Evolutionary conservation across 2,888 invertebrate genomes (phyloP).

Genomic region (Drosophila pseudotakahashii): DNA sequence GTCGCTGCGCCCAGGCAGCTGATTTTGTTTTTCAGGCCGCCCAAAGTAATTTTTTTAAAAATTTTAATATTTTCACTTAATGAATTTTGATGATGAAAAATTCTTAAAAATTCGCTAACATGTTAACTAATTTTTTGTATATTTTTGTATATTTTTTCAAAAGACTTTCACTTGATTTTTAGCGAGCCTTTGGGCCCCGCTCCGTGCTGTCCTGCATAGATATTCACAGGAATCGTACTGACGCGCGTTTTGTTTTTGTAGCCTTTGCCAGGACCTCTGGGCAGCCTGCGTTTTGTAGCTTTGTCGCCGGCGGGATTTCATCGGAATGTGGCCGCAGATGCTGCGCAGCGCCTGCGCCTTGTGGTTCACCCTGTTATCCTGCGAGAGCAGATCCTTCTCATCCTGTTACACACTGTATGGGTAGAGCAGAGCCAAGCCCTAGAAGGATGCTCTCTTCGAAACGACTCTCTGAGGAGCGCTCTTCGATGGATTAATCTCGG

Average conservation of each 20-base stretch:
- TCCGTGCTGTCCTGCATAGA: slow-evolving; percentile 80
- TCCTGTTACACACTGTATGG: slow-evolving; percentile 29
- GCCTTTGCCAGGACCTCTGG: slow-evolving; percentile 61
- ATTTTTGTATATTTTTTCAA: background rate
- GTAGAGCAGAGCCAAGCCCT: slow-evolving; percentile 64
- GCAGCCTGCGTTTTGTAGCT: slow-evolving; percentile 41
- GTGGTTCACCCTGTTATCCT: slow-evolving; percentile 63
- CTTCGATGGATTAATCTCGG: slow-evolving; percentile 50
- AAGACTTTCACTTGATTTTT: slow-evolving; percentile 17
- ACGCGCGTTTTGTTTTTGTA: slow-evolving; percentile 79
- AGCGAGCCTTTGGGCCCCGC: slow-evolving; percentile 31
- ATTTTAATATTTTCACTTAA: background rate
- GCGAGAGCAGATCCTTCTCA: background rate
- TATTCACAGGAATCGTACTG: slow-evolving; percentile 82
- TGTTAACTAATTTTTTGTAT: background rate
- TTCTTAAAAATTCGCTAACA: background rate
- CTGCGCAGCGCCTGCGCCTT: slow-evolving; percentile 72
- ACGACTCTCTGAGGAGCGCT: slow-evolving; percentile 16
- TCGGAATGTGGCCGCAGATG: slow-evolving; percentile 48
- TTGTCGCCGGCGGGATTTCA: slow-evolving; percentile 37
- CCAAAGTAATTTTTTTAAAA: background rate
- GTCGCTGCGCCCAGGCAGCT: slow-evolving; percentile 57
- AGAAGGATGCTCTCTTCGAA: slow-evolving; percentile 15
- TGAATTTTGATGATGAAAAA: background rate
- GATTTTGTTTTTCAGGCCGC: slow-evolving; percentile 36